phyloP scores from a whole-genome alignment of 2,888 invertebrate species.

The Eucera pruinosa region DNA sequence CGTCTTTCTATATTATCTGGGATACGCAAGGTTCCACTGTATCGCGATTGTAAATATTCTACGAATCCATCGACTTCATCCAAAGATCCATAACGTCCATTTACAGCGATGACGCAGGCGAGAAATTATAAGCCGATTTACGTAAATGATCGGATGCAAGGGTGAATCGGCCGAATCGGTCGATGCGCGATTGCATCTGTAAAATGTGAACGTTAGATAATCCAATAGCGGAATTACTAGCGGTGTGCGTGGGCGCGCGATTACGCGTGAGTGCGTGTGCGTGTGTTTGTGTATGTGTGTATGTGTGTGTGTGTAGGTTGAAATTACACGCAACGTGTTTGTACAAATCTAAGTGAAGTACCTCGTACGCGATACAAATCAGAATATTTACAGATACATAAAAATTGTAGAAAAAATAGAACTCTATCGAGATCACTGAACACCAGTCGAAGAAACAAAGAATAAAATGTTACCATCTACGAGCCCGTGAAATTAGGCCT shows the following conservation, averaged over 20 bases:
- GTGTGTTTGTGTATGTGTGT: too few species aligned
- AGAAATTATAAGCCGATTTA: conserved; percentile 16
- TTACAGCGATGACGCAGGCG: not conserved
- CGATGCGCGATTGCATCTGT: not conserved
- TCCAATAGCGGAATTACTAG: not conserved
- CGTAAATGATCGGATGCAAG: conserved; percentile 6
- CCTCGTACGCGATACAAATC: conserved; percentile 10
- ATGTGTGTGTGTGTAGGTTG: too few species aligned
- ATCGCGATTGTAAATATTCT: too few species aligned
- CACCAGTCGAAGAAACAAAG: conserved; percentile 5
- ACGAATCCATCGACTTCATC: too few species aligned
- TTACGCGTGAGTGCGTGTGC: too few species aligned
- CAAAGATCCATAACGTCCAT: not conserved
- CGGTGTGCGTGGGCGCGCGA: too few species aligned
- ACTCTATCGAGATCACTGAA: conserved; percentile 8
- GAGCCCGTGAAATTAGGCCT: conserved; percentile 29
- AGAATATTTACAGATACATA: conserved; percentile 12
- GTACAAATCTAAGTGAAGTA: conserved; percentile 14
- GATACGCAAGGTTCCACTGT: too few species aligned
- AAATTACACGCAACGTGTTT: conserved; percentile 20
- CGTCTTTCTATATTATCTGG: too few species aligned
- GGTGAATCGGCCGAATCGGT: not conserved
- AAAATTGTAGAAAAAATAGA: conserved; percentile 35
- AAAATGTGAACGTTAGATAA: conserved; percentile 1
- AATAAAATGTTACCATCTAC: not conserved